Conservation (phyloP, 1,140 invertebrate species). For the Drosophila ogumai region DNA sequence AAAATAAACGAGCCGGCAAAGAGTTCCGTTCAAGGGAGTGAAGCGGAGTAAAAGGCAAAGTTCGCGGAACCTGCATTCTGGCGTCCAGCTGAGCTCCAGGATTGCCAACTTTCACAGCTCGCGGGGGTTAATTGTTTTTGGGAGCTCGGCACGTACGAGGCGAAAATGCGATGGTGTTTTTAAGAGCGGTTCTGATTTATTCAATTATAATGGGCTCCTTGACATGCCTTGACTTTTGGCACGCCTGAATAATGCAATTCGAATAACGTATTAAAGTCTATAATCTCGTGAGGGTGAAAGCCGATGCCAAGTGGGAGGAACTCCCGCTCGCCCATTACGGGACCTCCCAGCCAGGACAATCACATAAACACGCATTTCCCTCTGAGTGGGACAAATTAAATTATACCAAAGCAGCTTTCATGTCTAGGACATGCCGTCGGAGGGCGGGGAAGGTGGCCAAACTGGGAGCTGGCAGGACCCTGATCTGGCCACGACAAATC, state of each 20-base stretch:
- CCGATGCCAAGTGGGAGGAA: neutral
- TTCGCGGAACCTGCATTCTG: conserved; percentile 13
- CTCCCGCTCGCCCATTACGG: conserved; percentile 10
- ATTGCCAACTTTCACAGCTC: conserved; percentile 57
- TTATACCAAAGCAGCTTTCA: conserved; percentile 77
- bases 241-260: conserved; percentile 55
- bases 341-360: conserved; percentile 43
- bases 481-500: conserved; percentile 49
- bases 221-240: conserved; percentile 37
- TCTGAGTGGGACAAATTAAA: conserved; percentile 73
- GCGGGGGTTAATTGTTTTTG: conserved; percentile 70
- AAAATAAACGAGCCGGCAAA: conserved; percentile 53
- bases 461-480: conserved; percentile 2
- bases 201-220: conserved; percentile 49
- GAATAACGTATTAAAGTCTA: conserved; percentile 31
- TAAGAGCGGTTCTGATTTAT: conserved; percentile 43
- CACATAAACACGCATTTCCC: conserved; percentile 74
- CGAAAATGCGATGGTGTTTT: conserved; percentile 23
- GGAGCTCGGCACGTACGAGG: conserved; percentile 55
- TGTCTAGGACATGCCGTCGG: conserved; percentile 48
- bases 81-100: conserved; percentile 45
- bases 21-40: conserved; percentile 16
- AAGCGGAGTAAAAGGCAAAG: neutral
- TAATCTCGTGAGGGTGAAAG: conserved; percentile 32
- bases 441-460: neutral